A percentile compares a stretch with the other conserved stretches of the same genome.
These are phyloP conservation scores for Chiroxiphia lanceolata DNA, from an alignment of 2,797 vertebrate species.

Conservation along the genomic window DNA sequence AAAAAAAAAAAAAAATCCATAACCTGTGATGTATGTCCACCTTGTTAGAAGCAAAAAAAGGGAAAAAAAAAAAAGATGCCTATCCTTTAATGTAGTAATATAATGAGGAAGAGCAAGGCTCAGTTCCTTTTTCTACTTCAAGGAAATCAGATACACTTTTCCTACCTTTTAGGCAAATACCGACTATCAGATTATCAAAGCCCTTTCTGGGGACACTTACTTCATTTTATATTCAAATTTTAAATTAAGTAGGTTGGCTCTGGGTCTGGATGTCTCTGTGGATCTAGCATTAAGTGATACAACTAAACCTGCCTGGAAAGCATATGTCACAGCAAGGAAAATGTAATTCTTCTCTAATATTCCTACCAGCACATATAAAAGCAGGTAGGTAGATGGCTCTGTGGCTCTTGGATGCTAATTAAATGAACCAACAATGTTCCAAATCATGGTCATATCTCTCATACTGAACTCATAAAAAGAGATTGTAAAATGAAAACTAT, in stretches of 20 bases:
- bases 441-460: not conserved
- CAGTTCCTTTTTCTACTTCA: slow-evolving; percentile 11
- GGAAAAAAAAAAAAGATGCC: not conserved
- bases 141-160: slow-evolving; percentile 25
- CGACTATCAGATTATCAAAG: slow-evolving; percentile 29
- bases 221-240: slow-evolving; percentile 60
- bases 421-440: not conserved
- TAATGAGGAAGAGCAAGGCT: slow-evolving; percentile 8
- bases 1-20: not conserved
- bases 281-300: slow-evolving; percentile 49
- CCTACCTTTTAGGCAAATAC: slow-evolving; percentile 43
- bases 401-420: slow-evolving; percentile 29
- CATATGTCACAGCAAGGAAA: slow-evolving; percentile 36
- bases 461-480: not conserved
- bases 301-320: slow-evolving; percentile 45
- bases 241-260: slow-evolving; percentile 45
- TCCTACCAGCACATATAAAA: slow-evolving; percentile 13
- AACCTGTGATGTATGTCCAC: not conserved
- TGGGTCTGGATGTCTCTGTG: slow-evolving; percentile 36
- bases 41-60: not conserved
- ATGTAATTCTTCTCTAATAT: slow-evolving; percentile 27
- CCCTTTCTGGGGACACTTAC: slow-evolving; percentile 30
- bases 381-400: not conserved
- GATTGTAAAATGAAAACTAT: not conserved
- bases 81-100: not conserved